phyloP scores from a whole-genome alignment of 2,888 invertebrate species.

The Sepioteuthis lessoniana region DNA sequence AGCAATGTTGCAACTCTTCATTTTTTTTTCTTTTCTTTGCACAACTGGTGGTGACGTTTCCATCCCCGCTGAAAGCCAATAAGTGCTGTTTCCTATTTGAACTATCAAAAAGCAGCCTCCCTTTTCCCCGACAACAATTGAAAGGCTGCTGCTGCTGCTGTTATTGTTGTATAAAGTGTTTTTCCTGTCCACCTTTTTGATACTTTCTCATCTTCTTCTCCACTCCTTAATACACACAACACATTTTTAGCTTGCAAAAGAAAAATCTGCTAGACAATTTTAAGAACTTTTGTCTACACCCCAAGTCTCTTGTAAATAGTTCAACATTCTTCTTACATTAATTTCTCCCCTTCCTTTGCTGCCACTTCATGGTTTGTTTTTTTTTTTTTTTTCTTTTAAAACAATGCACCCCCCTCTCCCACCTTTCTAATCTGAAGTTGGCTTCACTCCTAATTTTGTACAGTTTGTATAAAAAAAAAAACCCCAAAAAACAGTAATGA shows the following conservation, averaged over 20 bases:
- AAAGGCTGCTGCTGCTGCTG: background rate
- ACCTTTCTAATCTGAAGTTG: background rate
- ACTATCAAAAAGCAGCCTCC: background rate
- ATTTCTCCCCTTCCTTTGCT: background rate
- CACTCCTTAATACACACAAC: background rate
- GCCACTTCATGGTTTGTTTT: too few species aligned
- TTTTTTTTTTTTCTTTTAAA: background rate
- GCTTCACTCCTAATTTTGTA: background rate
- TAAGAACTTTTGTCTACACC: too few species aligned
- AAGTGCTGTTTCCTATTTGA: background rate
- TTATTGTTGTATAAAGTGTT: background rate
- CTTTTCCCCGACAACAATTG: background rate
- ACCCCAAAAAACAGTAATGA: background rate
- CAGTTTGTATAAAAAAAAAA: background rate
- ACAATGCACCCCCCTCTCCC: background rate
- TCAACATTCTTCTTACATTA: background rate
- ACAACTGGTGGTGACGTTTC: background rate
- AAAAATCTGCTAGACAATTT: background rate
- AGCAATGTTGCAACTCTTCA: background rate
- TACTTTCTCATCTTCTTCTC: background rate
- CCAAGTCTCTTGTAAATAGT: background rate
- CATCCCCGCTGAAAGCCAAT: background rate
- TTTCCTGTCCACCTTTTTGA: too few species aligned
- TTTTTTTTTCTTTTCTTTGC: background rate
- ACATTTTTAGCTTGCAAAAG: background rate